phyloP scores from a whole-genome alignment of 2,113 vertebrate genomes.

The Burhinus bistriatus region DNA sequence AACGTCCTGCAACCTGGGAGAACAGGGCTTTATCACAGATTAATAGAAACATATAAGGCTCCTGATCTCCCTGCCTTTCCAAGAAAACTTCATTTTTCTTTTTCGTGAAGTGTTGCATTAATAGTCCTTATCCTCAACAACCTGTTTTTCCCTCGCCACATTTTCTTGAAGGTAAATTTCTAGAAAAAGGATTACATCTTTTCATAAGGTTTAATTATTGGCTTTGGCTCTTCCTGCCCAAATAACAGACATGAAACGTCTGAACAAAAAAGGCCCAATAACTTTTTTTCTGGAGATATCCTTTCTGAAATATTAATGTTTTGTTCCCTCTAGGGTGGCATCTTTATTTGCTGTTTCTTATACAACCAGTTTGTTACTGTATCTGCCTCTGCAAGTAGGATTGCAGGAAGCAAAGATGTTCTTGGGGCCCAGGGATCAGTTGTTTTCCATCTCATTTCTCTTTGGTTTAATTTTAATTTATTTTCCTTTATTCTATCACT shows the following conservation, averaged over 20 bases:
- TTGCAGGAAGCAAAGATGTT: slow-evolving; percentile 16
- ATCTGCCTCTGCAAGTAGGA: neutral
- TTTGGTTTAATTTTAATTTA: slow-evolving; percentile 65
- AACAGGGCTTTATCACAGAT: neutral
- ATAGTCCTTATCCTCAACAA: neutral
- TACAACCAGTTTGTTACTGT: neutral
- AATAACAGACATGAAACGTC: neutral
- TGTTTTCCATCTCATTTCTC: slow-evolving; percentile 32
- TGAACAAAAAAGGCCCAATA: neutral
- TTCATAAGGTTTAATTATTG: neutral
- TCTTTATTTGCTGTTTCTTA: slow-evolving; percentile 32
- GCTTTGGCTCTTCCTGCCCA: neutral
- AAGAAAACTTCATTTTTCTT: neutral
- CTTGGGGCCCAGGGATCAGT: slow-evolving; percentile 30
- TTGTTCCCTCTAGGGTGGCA: slow-evolving; percentile 4
- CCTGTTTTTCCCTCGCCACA: neutral
- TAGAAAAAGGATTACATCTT: neutral
- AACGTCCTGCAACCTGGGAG: neutral
- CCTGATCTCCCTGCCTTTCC: neutral
- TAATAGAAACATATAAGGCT: slow-evolving; percentile 20
- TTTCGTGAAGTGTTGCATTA: neutral
- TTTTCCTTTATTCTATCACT: slow-evolving; percentile 47
- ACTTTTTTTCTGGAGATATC: neutral
- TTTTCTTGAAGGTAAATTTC: slow-evolving; percentile 22
- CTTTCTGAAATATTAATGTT: slow-evolving; percentile 45